Conservation (phyloP, 2,113 vertebrate genomes). For the Brienomyrus brachyistius region DNA sequence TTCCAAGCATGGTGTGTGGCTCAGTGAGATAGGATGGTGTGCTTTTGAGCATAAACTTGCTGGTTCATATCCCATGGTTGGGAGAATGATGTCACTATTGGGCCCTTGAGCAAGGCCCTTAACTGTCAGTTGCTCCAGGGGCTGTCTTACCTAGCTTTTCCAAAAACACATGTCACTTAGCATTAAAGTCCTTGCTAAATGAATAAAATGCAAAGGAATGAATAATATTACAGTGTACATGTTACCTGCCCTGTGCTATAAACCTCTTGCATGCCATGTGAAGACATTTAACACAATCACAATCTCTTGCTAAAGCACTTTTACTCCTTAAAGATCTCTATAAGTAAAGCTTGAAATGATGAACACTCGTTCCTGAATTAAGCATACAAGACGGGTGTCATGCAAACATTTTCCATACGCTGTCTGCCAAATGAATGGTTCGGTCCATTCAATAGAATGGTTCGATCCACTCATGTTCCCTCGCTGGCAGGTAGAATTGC, state of each 20-base stretch:
- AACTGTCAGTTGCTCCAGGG: background rate
- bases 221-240: background rate
- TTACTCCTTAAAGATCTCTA: background rate
- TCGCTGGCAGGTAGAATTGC: slow-evolving; percentile 34
- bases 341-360: background rate
- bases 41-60: background rate
- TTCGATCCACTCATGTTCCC: slow-evolving; percentile 40
- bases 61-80: background rate
- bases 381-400: background rate
- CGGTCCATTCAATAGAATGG: slow-evolving; percentile 8
- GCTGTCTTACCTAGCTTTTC: background rate
- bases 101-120: background rate
- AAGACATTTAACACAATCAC: background rate
- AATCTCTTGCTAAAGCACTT: background rate
- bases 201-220: background rate
- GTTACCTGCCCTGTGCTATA: background rate
- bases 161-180: background rate
- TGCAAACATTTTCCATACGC: background rate
- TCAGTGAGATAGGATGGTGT: background rate
- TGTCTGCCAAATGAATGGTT: background rate
- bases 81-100: background rate
- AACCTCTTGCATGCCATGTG: background rate
- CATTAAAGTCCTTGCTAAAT: background rate
- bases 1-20: background rate
- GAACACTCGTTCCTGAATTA: background rate